Base-by-base conservation (phyloP, 2,888 invertebrate species). In the Orthosia gracilis region DNA sequence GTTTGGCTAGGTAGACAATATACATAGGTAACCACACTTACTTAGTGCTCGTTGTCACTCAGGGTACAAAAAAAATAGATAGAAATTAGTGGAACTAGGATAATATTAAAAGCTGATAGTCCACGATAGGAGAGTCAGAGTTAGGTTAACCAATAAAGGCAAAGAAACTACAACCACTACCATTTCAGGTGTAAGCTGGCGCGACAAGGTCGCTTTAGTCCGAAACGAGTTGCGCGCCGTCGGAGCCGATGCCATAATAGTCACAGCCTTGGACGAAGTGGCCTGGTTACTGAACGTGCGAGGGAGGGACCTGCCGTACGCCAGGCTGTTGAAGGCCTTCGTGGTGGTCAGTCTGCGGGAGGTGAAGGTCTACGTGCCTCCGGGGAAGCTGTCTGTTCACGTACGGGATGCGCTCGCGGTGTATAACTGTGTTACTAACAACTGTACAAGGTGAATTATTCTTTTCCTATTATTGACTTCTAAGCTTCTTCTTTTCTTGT, bases 231-330 rank as follows among this genome's bases (percentile, higher is more conserved):
- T 99, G 88, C 93, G 94, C 31, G 93, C 96, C 5, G 92, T 96
- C n/a, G 97, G 97, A 0, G 98, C 97, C 0, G 98, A 98, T 85
- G 98, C 98, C 0, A 97, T 99, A 96, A 97, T 99, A 47, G 97
- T 99, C 18, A 98, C 99, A 0, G 98, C 98, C 0, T 93, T 99
- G 70, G 98, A 99, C 87, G 99, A 99, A 93, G 94, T 96, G 31
- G 98, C 99, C 0, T 99, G 99, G 98, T 94, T 99, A 50, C 96
- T 99, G 52, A 99, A 99, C 92, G 97, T 99, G 23, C 97, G 99
- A n/a, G 99, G 98, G 0, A 96, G 97, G 73, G 99, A 99, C 94
- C 97, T 98, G 80, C 98, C 98, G 0, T 98, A 97, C 91, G 98
- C 98, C 1, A 99, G 99, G 0, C 97, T 98, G 23, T 95, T 98